A percentile compares a stretch with the other conserved stretches of the same genome.
Conservation (phyloP, 2,113 vertebrate genomes). For the Crotalus viridis region DNA sequence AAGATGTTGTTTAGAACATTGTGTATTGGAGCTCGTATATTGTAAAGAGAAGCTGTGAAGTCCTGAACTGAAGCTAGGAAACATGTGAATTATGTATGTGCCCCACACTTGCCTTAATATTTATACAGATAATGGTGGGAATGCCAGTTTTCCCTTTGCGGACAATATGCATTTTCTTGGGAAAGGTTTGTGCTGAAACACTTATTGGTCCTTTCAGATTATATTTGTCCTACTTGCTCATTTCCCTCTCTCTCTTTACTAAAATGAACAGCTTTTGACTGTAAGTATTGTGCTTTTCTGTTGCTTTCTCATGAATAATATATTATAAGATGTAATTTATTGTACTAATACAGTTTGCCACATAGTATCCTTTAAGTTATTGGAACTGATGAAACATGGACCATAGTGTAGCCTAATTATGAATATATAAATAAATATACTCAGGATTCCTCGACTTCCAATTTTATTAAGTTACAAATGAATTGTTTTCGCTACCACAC, state of each 20-base stretch:
- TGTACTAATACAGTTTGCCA: constrained; percentile 29
- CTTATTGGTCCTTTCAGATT: not conserved
- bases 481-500: constrained; percentile 25
- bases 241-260: not conserved
- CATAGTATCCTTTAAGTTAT: not conserved
- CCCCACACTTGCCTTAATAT: not conserved
- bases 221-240: not conserved
- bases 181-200: not conserved
- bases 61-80: not conserved
- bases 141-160: not conserved
- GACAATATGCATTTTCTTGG: not conserved
- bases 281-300: not conserved
- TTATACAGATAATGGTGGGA: not conserved
- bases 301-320: constrained; percentile 23
- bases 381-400: constrained; percentile 32
- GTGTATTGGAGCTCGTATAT: not conserved
- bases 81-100: not conserved
- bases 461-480: constrained; percentile 40
- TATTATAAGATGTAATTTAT: constrained; percentile 41
- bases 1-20: not conserved
- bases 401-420: constrained; percentile 1
- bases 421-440: not conserved
- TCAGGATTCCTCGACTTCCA: constrained; percentile 7
- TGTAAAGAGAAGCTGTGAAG: not conserved
- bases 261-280: not conserved